phyloP scores from a whole-genome alignment of 2,113 vertebrate species.

The Emberiza fucata region DNA sequence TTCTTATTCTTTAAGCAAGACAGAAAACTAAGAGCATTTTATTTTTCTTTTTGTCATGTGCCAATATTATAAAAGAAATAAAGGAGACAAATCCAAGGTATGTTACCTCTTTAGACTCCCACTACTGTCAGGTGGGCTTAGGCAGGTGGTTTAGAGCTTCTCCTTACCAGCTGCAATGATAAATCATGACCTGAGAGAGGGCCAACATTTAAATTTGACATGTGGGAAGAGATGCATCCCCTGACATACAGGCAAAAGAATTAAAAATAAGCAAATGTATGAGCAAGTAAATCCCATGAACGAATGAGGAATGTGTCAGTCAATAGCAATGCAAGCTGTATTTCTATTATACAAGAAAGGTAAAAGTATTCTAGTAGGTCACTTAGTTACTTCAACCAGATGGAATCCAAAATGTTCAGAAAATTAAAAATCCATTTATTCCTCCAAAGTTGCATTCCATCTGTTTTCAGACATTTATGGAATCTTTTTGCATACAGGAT shows the following conservation, averaged over 20 bases:
- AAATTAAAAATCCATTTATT: slow-evolving; percentile 67
- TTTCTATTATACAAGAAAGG: slow-evolving; percentile 3
- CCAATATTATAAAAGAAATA: neutral
- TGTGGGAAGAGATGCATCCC: neutral
- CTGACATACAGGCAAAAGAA: neutral
- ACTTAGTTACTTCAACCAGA: slow-evolving; percentile 56
- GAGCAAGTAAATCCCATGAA: neutral
- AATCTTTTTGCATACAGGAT: slow-evolving; percentile 64
- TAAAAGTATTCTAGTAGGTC: slow-evolving; percentile 46
- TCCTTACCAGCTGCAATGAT: neutral
- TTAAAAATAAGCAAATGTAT: neutral
- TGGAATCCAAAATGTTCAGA: slow-evolving; percentile 66
- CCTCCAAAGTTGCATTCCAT: slow-evolving; percentile 62
- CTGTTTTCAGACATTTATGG: slow-evolving; percentile 61
- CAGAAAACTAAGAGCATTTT: neutral
- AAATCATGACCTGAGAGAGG: neutral
- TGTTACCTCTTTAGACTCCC: neutral
- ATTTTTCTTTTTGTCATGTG: neutral
- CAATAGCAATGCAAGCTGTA: neutral
- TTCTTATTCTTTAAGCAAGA: neutral
- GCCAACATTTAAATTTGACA: neutral
- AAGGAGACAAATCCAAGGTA: neutral
- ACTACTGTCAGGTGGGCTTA: neutral
- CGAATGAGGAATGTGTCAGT: neutral
- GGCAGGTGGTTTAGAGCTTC: neutral